Evolutionary conservation across 1,140 invertebrate species (phyloP), one percentile per base, ranked within the genome.

Genomic region (Ditylenchus dipsaci): DNA sequence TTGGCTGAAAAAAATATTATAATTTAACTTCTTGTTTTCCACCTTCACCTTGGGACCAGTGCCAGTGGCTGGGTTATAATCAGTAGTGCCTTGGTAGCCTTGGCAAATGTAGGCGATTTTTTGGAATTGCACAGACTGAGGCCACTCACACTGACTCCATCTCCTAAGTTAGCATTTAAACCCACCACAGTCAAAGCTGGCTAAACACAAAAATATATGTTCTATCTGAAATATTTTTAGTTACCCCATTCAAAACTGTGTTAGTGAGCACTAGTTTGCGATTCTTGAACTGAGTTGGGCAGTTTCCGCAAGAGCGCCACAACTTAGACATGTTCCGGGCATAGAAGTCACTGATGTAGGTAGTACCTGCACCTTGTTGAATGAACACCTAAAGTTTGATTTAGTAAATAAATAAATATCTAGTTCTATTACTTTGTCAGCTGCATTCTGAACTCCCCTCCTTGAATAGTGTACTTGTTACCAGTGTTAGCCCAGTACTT

Each of bases 281-380:
- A 11, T 57, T 29, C 11, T 57, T 57, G 11, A 26, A 57, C 53
- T 57, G 53, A 29, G 33, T 63, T 5, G 33, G 33, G 33, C 62
- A 63, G 0, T 26, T 53, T 17, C 62, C 62, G 42, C 62, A 63
- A 13, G 62, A 63, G 26, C 62, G 1, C 62, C 62, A 63, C 26
- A 63, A 26, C 33, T 63, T 63, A n/a, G 26, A 33, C 17, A 63
- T 27, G 7, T 33, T 33, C 7, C 19, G 13, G 17, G 13, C 62
- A 53, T 33, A 63, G 17, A 63, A 63, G 33, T 63, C 42, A 27
- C 27, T 63, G n/a, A 63, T 63, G 17, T 29, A 29, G 26, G 62
- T 63, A 1, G 26, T 63, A 0, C 62, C 62, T 11, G 62, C 26
- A 42, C 62, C 62, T 27, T 26, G 33, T n/a, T 63, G 62, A 9